Conservation (phyloP, 2,888 invertebrate species). For the Scrobipalpa costella region DNA sequence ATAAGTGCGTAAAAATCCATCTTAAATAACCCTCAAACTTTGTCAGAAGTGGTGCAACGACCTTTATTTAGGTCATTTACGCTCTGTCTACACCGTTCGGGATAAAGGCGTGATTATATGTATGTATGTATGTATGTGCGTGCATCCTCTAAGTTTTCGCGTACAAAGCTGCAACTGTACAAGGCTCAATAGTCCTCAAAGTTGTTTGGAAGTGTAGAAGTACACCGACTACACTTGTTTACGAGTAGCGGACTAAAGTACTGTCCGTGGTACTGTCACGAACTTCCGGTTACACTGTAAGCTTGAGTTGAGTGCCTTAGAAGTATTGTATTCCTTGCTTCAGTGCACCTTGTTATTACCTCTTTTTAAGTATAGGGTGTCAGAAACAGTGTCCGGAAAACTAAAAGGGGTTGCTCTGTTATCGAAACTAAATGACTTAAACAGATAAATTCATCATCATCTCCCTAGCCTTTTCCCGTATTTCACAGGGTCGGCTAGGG, state of each 20-base stretch:
- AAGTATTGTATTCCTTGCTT: slow-evolving; percentile 6
- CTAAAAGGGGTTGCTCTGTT: no score
- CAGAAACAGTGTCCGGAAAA: neutral
- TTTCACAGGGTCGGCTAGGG: no score
- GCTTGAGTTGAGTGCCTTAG: neutral
- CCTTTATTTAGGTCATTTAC: no score
- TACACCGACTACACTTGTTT: neutral
- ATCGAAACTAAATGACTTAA: no score
- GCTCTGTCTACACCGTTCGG: no score
- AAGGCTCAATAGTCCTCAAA: slow-evolving; percentile 9
- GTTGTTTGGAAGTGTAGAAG: neutral
- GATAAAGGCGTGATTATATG: no score
- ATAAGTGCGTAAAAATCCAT: no score
- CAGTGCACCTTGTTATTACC: neutral
- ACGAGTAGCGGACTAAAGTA: slow-evolving; percentile 1
- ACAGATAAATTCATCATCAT: no score
- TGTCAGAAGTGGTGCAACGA: no score
- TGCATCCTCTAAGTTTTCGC: neutral
- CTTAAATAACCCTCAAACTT: no score
- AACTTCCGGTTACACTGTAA: slow-evolving; percentile 10
- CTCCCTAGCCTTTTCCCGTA: no score
- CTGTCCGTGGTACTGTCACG: slow-evolving; percentile 4
- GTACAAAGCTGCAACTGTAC: neutral
- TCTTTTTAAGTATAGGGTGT: neutral
- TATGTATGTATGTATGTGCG: no score